Evolutionary conservation across 1,140 invertebrate genomes (phyloP).

Genomic region (Trichomalopsis sarcophagae): DNA sequence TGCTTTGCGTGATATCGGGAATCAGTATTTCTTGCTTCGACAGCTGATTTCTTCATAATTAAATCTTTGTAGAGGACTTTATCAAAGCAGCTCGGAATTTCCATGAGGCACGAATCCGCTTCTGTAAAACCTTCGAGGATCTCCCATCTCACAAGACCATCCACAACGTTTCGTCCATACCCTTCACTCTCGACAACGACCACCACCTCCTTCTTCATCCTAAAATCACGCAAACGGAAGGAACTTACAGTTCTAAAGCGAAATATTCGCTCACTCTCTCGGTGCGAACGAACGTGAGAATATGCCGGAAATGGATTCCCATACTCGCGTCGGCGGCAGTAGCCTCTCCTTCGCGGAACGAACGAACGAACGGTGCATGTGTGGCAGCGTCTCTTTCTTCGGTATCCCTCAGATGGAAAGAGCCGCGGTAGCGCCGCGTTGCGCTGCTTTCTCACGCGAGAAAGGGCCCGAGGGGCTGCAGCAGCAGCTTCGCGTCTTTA

Average conservation of each 20-base stretch:
- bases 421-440: neutral
- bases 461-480: conserved; percentile 7
- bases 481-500: neutral
- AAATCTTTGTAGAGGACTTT: too few species aligned
- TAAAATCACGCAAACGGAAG: neutral
- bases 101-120: too few species aligned
- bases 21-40: neutral
- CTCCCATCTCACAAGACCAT: too few species aligned
- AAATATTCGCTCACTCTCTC: neutral
- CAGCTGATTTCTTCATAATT: too few species aligned
- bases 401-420: conserved; percentile 35
- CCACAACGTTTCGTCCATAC: too few species aligned
- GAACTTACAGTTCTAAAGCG: neutral
- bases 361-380: conserved; percentile 38
- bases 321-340: conserved; percentile 34
- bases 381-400: conserved; percentile 15
- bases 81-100: too few species aligned
- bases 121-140: too few species aligned
- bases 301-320: conserved; percentile 61
- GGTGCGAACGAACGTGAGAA: conserved; percentile 57
- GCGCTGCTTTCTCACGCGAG: conserved; percentile 38
- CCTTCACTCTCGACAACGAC: too few species aligned
- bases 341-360: conserved; percentile 36
- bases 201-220: too few species aligned
- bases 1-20: neutral